Conservation (phyloP, 1,140 invertebrate species). For the Achatina immaculata region DNA sequence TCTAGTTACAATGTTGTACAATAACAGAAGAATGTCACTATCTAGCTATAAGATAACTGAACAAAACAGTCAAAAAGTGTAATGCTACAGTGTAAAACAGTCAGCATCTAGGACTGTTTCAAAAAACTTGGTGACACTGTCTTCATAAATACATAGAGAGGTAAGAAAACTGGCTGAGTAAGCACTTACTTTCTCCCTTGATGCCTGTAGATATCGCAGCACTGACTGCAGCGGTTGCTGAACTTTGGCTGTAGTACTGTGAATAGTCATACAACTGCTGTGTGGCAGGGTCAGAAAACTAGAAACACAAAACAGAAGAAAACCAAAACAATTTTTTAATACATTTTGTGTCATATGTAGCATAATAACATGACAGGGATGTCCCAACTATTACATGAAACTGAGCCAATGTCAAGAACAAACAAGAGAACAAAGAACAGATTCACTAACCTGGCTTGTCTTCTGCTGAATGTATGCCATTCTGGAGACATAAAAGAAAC, state of each 20-base stretch:
- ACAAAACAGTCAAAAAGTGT: too few species aligned
- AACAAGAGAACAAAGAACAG: neutral
- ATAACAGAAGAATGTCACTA: too few species aligned
- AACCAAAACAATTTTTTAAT: neutral
- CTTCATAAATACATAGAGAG: too few species aligned
- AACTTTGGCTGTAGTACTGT: constrained; percentile 44
- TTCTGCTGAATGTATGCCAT: constrained; percentile 38
- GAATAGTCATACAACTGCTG: constrained; percentile 57
- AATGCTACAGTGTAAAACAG: too few species aligned
- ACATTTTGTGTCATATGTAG: neutral
- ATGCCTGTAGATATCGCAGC: constrained; percentile 32
- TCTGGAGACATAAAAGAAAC: constrained; percentile 13
- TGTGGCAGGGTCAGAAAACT: constrained; percentile 48
- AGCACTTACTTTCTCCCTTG: constrained; percentile 20
- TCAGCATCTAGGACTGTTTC: too few species aligned
- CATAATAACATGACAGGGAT: neutral
- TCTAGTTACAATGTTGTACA: too few species aligned
- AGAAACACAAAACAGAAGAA: constrained; percentile 24
- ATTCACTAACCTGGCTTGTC: constrained; percentile 16
- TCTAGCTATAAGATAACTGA: too few species aligned
- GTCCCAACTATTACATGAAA: too few species aligned
- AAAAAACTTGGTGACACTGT: too few species aligned
- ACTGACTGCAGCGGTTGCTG: neutral
- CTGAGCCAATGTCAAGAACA: neutral
- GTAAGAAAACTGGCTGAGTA: neutral